A percentile compares a stretch with the other conserved stretches of the same genome.
These are phyloP conservation scores for Anthrax anthrax DNA, from an alignment of 2,888 invertebrate genomes.

Conservation along the genomic window DNA sequence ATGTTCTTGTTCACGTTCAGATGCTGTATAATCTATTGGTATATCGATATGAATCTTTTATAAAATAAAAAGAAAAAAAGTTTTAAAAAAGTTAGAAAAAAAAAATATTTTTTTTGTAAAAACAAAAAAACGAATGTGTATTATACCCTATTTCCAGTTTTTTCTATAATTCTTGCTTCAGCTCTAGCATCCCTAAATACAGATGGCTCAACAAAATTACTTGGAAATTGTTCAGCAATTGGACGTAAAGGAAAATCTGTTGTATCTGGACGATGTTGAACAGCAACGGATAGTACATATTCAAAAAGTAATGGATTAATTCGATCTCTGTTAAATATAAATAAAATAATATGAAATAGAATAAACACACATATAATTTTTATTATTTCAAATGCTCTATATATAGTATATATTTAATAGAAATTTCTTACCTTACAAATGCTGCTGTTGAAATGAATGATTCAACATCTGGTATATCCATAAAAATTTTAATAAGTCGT, in stretches of 20 bases:
- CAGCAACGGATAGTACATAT: conserved; percentile 60
- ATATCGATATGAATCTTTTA: conserved; percentile 41
- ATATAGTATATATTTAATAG: no score
- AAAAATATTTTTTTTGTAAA: no score
- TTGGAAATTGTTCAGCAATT: conserved; percentile 65
- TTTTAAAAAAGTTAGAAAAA: neutral
- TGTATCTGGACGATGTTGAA: conserved; percentile 44
- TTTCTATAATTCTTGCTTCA: conserved; percentile 46
- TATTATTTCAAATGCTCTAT: neutral
- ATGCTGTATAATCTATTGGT: conserved; percentile 60
- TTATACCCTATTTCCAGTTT: conserved; percentile 33
- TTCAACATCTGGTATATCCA: conserved; percentile 38
- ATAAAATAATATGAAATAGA: conserved; percentile 16
- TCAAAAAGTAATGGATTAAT: conserved; percentile 70
- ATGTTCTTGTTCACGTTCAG: conserved; percentile 61
- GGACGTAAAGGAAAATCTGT: conserved; percentile 47
- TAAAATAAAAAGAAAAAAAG: neutral
- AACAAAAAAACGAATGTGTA: neutral
- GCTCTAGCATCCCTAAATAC: conserved; percentile 55
- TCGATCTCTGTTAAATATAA: conserved; percentile 54
- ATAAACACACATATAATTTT: neutral
- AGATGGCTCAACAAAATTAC: conserved; percentile 64
- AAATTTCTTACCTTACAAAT: neutral
- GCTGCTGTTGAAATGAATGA: neutral
- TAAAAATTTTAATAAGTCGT: conserved; percentile 50